These are phyloP conservation scores for Macquaria australasica DNA, from an alignment of 2,113 vertebrate species.

Conservation along the genomic window DNA sequence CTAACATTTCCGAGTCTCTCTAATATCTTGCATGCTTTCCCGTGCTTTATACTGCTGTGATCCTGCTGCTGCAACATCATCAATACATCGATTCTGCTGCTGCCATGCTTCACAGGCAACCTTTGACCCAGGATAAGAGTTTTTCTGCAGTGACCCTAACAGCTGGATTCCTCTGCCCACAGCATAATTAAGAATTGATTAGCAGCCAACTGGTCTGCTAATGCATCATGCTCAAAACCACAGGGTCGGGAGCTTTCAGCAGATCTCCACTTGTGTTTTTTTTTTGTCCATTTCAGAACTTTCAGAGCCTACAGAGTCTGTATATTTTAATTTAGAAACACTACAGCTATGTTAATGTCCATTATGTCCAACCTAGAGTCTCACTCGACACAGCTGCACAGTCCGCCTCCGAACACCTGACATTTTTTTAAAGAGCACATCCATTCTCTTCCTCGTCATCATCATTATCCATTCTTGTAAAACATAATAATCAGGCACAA, in stretches of 20 bases:
- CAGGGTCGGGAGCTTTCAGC: neutral
- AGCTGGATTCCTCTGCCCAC: slow-evolving; percentile 38
- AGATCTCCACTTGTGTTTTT: neutral
- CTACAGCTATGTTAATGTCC: neutral
- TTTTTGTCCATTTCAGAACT: slow-evolving; percentile 5
- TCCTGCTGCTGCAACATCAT: slow-evolving; percentile 51
- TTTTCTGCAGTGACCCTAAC: slow-evolving; percentile 63
- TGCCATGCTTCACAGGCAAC: slow-evolving; percentile 28
- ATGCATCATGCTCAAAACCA: slow-evolving; percentile 24
- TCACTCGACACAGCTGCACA: neutral
- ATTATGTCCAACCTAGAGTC: neutral
- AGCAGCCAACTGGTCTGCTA: slow-evolving; percentile 34
- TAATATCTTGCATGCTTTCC: neutral
- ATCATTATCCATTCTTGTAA: slow-evolving; percentile 28
- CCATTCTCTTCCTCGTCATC: neutral
- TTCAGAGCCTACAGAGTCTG: neutral
- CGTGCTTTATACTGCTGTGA: neutral
- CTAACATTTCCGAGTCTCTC: neutral
- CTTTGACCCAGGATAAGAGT: slow-evolving; percentile 59
- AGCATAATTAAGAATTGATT: slow-evolving; percentile 73
- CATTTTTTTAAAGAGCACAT: slow-evolving; percentile 34
- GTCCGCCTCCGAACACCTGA: slow-evolving; percentile 14
- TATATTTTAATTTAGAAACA: neutral
- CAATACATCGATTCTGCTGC: slow-evolving; percentile 48
- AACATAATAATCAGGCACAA: slow-evolving; percentile 43